Base-by-base conservation (phyloP, 2,797 vertebrate species). In the Apogon hyalosoma region DNA sequence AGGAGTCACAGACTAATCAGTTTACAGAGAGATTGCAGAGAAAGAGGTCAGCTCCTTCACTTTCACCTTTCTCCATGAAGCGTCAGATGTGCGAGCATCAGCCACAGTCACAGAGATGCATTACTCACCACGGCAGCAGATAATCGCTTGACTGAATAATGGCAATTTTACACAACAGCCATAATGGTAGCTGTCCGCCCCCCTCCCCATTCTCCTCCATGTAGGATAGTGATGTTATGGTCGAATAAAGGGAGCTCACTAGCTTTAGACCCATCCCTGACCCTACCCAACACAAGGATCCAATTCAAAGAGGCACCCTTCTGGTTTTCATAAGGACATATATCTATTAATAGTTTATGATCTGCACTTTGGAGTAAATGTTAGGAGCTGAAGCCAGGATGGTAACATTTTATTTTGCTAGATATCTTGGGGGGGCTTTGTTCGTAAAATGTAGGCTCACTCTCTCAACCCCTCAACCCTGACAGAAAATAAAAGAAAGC, bases 271-370 rank as follows among this genome's bases (percentile, higher is more conserved):
- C 47, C 67, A 63, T 73, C 62, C 55, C 77, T 75, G 82, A 80
- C 74, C 83, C 79, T 63, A 54, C 48, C 59, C 49, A 63, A 65
- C 80, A 86, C 72, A 80, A 78, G 75, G 72, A 82, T 82, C 80
- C 12, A 36, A 88, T 82, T 90, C 83, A 89, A 90, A 92, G 83
- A 87, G 82, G 49, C 66, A 49, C 66, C 87, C 79, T 73, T 75
- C 78, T 73, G 75, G 50, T 76, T 63, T 69, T 75, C 80, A 84
- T 76, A 87, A 82, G 82, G 69, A 86, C 87, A 84, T 77, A 82
- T 72, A 79, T 88, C 87, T 87, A 93, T 93, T 88, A 92, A 93
- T 93, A 94, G 86, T 93, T 92, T 86, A 93, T 89, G 88, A 88
- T 69, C 78, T 33, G 45, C 66, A 84, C 89, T 92, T 92, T 92